A percentile compares a stretch with the other conserved stretches of the same genome.
phyloP scores from a whole-genome alignment of 2,888 invertebrate genomes.

The Neoitamus cyanurus region DNA sequence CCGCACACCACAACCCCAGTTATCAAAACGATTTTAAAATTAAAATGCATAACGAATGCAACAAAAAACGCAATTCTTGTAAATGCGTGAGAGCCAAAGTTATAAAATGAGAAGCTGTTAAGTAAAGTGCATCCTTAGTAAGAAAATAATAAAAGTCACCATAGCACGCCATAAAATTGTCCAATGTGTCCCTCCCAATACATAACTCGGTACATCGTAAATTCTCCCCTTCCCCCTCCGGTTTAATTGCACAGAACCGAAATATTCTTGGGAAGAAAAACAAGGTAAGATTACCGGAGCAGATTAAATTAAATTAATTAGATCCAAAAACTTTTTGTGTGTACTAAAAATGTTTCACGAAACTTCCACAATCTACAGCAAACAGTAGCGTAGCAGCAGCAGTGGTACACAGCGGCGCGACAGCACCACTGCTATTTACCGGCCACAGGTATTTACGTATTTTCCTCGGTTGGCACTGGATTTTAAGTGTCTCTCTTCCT shows the following conservation, averaged over 20 bases:
- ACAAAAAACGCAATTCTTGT: background rate
- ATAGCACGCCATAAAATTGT: background rate
- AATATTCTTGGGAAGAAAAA: background rate
- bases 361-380: background rate
- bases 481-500: background rate
- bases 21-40: no score
- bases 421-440: background rate
- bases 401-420: background rate
- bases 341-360: background rate
- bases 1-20: no score
- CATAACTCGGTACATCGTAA: background rate
- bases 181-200: background rate
- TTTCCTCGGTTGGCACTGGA: background rate
- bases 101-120: no score
- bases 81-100: no score
- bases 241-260: background rate
- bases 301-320: background rate
- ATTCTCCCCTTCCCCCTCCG: background rate
- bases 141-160: background rate
- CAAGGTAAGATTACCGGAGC: background rate
- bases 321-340: background rate
- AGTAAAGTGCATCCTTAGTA: background rate
- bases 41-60: no score
- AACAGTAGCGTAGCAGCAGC: background rate
- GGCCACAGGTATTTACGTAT: conserved; percentile 1